A percentile compares a stretch with the other conserved stretches of the same genome.
Evolutionary conservation across 2,888 invertebrate species (phyloP).

Genomic region (Torymus auratus): DNA sequence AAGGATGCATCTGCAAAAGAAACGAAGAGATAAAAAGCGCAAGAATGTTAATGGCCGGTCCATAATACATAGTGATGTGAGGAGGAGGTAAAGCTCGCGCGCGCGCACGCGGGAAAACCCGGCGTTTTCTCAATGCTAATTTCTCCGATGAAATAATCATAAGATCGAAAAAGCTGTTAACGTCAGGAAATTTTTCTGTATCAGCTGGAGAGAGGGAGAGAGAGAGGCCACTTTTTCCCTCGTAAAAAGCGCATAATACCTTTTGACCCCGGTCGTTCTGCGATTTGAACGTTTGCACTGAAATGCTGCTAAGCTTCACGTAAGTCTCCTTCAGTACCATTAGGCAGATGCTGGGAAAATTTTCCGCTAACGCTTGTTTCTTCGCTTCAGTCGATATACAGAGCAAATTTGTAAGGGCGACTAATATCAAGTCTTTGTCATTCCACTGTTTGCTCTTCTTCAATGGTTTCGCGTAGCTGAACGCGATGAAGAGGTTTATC

Average conservation of each 20-base stretch:
- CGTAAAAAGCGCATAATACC: conserved; percentile 61
- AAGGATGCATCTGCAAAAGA: conserved; percentile 75
- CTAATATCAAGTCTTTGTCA: conserved; percentile 75
- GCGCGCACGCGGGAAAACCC: conserved; percentile 19
- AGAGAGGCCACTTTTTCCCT: no score
- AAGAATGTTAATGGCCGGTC: conserved; percentile 6
- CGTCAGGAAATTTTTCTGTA: neutral
- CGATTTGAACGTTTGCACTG: conserved; percentile 76
- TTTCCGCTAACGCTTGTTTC: conserved; percentile 74
- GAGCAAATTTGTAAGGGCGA: conserved; percentile 76
- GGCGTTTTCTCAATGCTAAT: conserved; percentile 27
- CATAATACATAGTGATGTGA: neutral
- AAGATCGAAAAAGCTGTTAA: neutral
- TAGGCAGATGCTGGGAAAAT: conserved; percentile 73
- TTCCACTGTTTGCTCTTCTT: conserved; percentile 69
- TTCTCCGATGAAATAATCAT: conserved; percentile 12
- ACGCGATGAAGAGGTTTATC: conserved; percentile 76
- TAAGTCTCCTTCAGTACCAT: conserved; percentile 77
- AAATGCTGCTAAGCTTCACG: conserved; percentile 77
- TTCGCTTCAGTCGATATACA: conserved; percentile 78
- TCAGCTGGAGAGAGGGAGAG: no score
- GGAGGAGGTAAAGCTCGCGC: conserved; percentile 5
- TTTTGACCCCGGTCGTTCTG: conserved; percentile 75
- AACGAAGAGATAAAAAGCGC: neutral
- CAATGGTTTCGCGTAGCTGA: conserved; percentile 70